phyloP scores from a whole-genome alignment of 2,797 vertebrate species.

The Spheniscus humboldti region DNA sequence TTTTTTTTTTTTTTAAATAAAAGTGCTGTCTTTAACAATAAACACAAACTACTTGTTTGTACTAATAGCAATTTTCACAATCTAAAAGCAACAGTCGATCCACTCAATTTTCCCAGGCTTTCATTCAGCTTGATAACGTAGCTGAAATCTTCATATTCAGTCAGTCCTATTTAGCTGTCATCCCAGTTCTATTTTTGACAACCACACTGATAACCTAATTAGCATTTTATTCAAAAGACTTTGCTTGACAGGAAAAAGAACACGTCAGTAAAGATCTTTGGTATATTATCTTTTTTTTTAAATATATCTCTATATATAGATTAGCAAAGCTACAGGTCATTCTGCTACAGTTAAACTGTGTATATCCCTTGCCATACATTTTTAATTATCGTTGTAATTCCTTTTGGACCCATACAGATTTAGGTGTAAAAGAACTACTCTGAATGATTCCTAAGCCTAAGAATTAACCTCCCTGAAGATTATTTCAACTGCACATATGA shows the following conservation, averaged over 20 bases:
- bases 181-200: neutral
- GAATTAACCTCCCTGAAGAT: neutral
- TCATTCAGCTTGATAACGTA: neutral
- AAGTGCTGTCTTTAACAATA: neutral
- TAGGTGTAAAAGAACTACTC: neutral
- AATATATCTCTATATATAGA: neutral
- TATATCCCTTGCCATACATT: neutral
- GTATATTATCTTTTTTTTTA: neutral
- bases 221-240: neutral
- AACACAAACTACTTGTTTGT: neutral
- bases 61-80: neutral
- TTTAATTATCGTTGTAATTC: neutral
- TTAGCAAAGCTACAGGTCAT: neutral
- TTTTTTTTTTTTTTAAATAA: neutral
- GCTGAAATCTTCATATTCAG: neutral
- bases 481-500: neutral
- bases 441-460: neutral
- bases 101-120: neutral
- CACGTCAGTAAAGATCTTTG: neutral
- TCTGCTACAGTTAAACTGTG: neutral
- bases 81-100: neutral
- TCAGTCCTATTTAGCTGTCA: neutral
- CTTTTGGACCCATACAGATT: neutral
- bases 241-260: neutral
- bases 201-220: slow-evolving; percentile 7